Conservation (phyloP, 2,797 vertebrate species). For the Crypturellus tataupa region DNA sequence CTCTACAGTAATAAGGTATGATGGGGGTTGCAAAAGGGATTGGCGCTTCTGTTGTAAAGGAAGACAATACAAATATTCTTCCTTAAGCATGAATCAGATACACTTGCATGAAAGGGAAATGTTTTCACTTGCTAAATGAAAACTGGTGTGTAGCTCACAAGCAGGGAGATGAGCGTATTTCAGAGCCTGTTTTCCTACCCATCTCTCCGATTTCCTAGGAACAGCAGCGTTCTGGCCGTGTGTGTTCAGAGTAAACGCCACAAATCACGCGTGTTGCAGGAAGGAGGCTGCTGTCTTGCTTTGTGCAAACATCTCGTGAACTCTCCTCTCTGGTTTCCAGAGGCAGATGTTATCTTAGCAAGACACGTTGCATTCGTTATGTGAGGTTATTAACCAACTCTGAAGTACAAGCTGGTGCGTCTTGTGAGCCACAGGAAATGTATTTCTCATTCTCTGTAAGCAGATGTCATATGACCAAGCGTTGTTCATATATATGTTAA, state of each 20-base stretch:
- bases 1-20: background rate
- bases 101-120: background rate
- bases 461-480: background rate
- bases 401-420: background rate
- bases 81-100: background rate
- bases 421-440: conserved; percentile 20
- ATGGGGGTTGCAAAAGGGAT: rapidly evolving
- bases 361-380: rapidly evolving
- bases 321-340: background rate
- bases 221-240: rapidly evolving
- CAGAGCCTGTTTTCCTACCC: background rate
- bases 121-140: background rate
- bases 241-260: background rate
- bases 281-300: background rate
- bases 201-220: background rate
- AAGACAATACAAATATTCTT: background rate
- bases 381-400: background rate
- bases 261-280: background rate
- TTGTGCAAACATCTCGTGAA: background rate
- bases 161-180: rapidly evolving
- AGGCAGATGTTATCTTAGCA: background rate
- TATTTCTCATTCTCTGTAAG: background rate
- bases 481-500: background rate
- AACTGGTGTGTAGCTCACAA: background rate
- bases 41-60: background rate